Evolutionary conservation across 2,888 invertebrate species (phyloP).

Genomic region (Philaethria dido): DNA sequence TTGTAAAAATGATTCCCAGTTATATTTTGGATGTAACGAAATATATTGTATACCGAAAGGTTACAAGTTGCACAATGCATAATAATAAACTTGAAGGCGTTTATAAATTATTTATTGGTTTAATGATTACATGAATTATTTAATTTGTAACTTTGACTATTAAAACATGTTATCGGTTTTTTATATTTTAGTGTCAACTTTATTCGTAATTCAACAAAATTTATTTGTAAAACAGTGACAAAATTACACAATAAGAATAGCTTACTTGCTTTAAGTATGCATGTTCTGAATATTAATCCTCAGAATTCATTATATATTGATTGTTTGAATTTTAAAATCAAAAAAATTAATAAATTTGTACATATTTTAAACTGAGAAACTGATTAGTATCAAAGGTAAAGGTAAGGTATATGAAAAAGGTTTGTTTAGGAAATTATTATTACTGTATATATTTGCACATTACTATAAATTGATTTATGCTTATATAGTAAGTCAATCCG

Average conservation of each 20-base stretch:
- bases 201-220: not conserved
- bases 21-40: conserved; percentile 21
- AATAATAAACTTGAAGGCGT: conserved; percentile 28
- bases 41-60: conserved; percentile 32
- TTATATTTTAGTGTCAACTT: not conserved
- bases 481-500: conserved; percentile 7
- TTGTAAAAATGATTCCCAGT: not conserved
- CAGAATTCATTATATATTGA: not conserved
- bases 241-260: not conserved
- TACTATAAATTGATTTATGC: no score
- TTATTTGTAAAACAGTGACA: not conserved
- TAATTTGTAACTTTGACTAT: conserved; percentile 28
- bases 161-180: conserved; percentile 22
- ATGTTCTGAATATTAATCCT: not conserved
- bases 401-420: no score
- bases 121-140: conserved; percentile 40
- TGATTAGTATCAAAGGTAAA: no score
- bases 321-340: not conserved
- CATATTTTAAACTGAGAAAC: no score
- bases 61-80: conserved; percentile 38
- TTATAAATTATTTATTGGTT: conserved; percentile 38
- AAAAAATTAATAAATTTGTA: not conserved
- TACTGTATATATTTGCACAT: no score
- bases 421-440: no score
- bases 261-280: not conserved